These are phyloP conservation scores for Crotophaga sulcirostris DNA, from an alignment of 2,113 vertebrate species.

Conservation along the genomic window DNA sequence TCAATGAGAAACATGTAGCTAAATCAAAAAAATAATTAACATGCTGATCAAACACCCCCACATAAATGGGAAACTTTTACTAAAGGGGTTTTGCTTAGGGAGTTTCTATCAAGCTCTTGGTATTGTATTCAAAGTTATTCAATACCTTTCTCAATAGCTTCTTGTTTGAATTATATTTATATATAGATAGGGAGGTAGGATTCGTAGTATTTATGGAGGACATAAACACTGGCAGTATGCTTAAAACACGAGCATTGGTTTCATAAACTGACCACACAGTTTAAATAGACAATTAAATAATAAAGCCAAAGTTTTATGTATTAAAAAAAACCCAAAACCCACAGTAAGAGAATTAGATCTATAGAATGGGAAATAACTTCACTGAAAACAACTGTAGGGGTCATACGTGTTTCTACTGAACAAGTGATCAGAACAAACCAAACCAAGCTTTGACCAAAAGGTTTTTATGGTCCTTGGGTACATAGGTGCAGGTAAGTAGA, in stretches of 20 bases:
- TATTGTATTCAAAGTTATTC: neutral
- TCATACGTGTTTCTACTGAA: neutral
- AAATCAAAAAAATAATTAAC: slow-evolving; percentile 32
- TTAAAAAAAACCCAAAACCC: neutral
- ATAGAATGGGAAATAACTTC: neutral
- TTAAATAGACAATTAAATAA: neutral
- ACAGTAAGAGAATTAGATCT: neutral
- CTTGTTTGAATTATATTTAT: neutral
- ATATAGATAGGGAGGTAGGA: too few species aligned
- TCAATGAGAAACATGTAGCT: neutral
- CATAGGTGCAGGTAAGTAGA: rapidly evolving
- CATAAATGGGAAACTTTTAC: neutral
- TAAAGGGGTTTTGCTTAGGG: neutral
- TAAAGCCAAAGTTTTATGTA: neutral
- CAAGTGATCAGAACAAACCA: neutral
- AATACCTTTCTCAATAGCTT: neutral
- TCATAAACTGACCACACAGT: neutral
- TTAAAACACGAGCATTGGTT: neutral
- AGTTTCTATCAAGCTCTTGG: neutral
- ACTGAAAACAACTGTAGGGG: neutral
- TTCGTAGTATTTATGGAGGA: neutral
- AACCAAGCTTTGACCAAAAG: neutral
- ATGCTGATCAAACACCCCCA: neutral
- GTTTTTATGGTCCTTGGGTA: neutral
- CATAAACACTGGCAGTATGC: neutral